phyloP scores from a whole-genome alignment of 2,888 invertebrate genomes.

The Nysson spinosus region DNA sequence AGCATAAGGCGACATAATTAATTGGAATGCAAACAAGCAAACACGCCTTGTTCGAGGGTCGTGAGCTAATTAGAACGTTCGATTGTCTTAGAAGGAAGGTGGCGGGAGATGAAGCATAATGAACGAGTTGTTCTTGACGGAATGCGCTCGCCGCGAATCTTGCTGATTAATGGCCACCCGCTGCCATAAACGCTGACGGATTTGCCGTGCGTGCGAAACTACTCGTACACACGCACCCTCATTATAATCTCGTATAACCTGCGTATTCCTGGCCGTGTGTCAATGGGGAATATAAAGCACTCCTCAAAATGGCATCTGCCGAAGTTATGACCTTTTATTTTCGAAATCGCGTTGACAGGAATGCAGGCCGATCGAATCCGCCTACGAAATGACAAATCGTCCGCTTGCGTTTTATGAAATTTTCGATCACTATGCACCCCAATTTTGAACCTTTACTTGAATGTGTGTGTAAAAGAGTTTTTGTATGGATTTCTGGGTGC shows the following conservation, averaged over 20 bases:
- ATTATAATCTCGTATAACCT: conserved; percentile 8
- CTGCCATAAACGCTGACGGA: conserved; percentile 40
- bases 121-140: conserved; percentile 34
- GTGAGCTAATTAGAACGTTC: conserved; percentile 30
- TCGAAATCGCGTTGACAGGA: background rate
- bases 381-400: background rate
- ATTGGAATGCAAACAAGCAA: conserved; percentile 31
- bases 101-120: conserved; percentile 27
- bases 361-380: background rate
- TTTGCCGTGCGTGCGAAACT: conserved; percentile 29
- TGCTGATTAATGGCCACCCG: conserved; percentile 32
- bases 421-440: no score
- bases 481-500: no score
- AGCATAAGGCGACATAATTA: conserved; percentile 32
- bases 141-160: conserved; percentile 26
- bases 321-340: background rate
- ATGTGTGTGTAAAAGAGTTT: no score
- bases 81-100: conserved; percentile 32
- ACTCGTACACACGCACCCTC: conserved; percentile 1
- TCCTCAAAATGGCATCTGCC: conserved; percentile 9
- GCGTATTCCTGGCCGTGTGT: conserved; percentile 34
- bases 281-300: conserved; percentile 26
- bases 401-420: no score
- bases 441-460: no score
- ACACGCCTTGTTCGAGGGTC: background rate